These are phyloP conservation scores for Bovichtus diacanthus DNA, from an alignment of 2,797 vertebrate genomes.

Conservation along the genomic window DNA sequence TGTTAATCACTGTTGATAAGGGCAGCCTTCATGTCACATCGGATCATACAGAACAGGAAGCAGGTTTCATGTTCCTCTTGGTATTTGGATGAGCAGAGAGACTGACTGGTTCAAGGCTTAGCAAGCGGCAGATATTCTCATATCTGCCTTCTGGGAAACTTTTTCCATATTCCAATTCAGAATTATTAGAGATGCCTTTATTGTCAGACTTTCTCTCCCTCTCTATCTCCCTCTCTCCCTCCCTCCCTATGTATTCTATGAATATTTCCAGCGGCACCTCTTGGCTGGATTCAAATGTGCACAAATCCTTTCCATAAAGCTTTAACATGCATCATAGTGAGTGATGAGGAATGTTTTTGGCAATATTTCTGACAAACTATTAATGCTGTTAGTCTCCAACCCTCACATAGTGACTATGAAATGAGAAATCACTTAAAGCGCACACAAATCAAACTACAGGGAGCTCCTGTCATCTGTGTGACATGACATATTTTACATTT, in stretches of 20 bases:
- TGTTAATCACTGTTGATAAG: slow-evolving; percentile 78
- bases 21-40: slow-evolving; percentile 72
- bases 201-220: slow-evolving; percentile 1
- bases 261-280: slow-evolving; percentile 26
- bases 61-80: slow-evolving; percentile 59
- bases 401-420: background rate
- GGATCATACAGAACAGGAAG: slow-evolving; percentile 65
- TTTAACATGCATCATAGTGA: slow-evolving; percentile 21
- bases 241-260: background rate
- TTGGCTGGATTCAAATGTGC: slow-evolving; percentile 1
- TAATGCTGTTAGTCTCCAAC: background rate
- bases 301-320: slow-evolving; percentile 14
- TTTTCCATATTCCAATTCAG: slow-evolving; percentile 38
- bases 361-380: slow-evolving; percentile 14
- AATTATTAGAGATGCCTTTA: slow-evolving; percentile 43
- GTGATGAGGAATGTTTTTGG: slow-evolving; percentile 24
- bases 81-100: slow-evolving; percentile 60
- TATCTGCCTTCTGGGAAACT: slow-evolving; percentile 23
- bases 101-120: slow-evolving; percentile 39
- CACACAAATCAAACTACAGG: slow-evolving; percentile 16
- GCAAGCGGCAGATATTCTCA: slow-evolving; percentile 42
- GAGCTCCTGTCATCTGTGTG: slow-evolving; percentile 7
- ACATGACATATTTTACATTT: slow-evolving; percentile 20
- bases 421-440: slow-evolving; percentile 8
- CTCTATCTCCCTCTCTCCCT: too few species aligned